Percentiles rank a stretch among this genome's conserved stretches.
These are phyloP conservation scores for Heterotis niloticus DNA, from an alignment of 2,113 vertebrate genomes.

Conservation along the genomic window DNA sequence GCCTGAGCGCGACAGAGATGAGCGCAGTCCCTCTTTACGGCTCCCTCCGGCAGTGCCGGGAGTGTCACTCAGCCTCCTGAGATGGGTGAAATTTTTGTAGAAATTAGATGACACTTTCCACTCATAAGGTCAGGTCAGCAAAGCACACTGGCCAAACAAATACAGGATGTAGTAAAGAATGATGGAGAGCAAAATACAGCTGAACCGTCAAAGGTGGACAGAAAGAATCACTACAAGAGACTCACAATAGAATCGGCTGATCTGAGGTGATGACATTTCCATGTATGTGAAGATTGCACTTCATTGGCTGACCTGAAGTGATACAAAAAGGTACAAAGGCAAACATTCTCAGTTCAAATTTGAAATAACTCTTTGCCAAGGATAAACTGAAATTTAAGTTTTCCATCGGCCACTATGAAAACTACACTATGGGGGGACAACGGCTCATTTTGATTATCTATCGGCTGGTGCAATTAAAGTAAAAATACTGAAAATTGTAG, in stretches of 20 bases:
- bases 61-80: slow-evolving; percentile 86
- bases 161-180: slow-evolving; percentile 30
- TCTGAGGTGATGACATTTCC: slow-evolving; percentile 96
- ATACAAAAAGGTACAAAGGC: background rate
- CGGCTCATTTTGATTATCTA: too few relatives aligned
- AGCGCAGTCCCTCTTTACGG: slow-evolving; percentile 54
- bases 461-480: too few relatives aligned
- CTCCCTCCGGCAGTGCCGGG: slow-evolving; percentile 61
- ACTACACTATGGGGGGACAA: too few relatives aligned
- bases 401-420: too few relatives aligned
- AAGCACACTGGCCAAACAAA: background rate
- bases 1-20: slow-evolving; percentile 55
- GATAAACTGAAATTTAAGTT: too few relatives aligned
- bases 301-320: slow-evolving; percentile 88
- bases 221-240: slow-evolving; percentile 33
- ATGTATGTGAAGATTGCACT: slow-evolving; percentile 96
- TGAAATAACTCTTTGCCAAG: too few relatives aligned
- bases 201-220: background rate
- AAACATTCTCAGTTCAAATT: too few relatives aligned
- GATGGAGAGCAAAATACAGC: background rate
- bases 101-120: too few relatives aligned
- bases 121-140: background rate
- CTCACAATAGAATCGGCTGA: slow-evolving; percentile 94
- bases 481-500: too few relatives aligned
- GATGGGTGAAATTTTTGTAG: too few relatives aligned